Evolutionary conservation across 2,113 vertebrate genomes (phyloP).

Genomic region (Felis chaus): DNA sequence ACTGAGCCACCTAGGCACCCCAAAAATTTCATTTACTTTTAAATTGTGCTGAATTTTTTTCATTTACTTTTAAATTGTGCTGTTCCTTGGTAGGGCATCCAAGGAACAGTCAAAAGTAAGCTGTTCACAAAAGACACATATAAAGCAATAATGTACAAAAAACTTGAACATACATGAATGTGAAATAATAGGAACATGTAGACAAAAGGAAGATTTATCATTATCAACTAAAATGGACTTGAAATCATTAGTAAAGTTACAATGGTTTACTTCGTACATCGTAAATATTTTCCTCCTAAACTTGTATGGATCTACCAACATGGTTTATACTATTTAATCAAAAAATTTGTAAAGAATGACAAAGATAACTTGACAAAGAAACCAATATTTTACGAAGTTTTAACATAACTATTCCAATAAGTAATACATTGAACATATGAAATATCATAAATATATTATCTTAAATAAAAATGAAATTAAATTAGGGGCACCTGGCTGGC

Average conservation of each 20-base stretch:
- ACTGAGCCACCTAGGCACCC: too few relatives aligned
- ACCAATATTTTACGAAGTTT: background rate
- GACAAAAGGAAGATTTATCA: background rate
- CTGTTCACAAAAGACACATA: background rate
- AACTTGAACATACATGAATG: background rate
- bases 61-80: background rate
- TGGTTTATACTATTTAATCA: background rate
- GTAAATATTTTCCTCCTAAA: background rate
- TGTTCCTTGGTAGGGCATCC: background rate
- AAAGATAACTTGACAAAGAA: background rate
- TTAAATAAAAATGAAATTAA: background rate
- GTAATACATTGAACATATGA: background rate
- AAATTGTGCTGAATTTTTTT: background rate
- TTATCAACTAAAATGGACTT: background rate
- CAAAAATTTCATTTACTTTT: background rate
- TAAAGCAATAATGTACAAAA: background rate
- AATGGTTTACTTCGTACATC: background rate
- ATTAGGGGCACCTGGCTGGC: background rate
- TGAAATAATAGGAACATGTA: background rate
- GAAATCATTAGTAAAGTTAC: background rate
- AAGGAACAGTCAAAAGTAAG: background rate
- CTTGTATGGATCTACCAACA: background rate
- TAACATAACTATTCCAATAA: background rate
- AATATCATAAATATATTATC: background rate
- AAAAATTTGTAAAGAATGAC: background rate